Evolutionary conservation across 2,113 vertebrate species (phyloP).

Genomic region (Heloderma charlesbogerti): DNA sequence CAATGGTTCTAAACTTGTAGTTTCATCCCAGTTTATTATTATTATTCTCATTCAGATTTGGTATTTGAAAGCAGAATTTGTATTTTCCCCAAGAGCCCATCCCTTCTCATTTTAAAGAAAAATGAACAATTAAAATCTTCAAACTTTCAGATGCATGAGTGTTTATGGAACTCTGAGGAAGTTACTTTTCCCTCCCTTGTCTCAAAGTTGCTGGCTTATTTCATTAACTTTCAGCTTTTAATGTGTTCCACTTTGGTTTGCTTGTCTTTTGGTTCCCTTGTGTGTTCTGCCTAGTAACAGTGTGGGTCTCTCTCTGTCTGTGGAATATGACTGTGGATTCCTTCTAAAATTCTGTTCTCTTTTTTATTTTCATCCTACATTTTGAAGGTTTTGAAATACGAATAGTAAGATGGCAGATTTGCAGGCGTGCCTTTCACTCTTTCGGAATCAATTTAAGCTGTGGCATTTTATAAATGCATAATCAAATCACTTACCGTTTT

Average conservation of each 20-base stretch:
- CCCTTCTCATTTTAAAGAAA: constrained; percentile 64
- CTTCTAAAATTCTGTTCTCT: constrained; percentile 69
- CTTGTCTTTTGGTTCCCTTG: constrained; percentile 71
- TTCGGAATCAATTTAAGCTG: constrained; percentile 15
- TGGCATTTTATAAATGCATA: not conserved
- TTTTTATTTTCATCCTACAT: constrained; percentile 36
- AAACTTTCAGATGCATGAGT: constrained; percentile 63
- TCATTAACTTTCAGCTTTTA: constrained; percentile 75
- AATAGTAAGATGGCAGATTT: constrained; percentile 55
- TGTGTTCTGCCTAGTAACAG: constrained; percentile 63
- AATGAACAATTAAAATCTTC: constrained; percentile 38
- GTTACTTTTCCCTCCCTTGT: constrained; percentile 54
- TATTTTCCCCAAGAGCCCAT: constrained; percentile 69
- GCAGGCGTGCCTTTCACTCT: not conserved
- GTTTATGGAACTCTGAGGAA: constrained; percentile 64
- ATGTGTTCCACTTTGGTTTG: constrained; percentile 73
- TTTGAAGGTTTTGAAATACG: constrained; percentile 44
- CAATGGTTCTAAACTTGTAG: constrained; percentile 80
- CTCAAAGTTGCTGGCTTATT: constrained; percentile 75
- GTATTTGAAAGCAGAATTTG: constrained; percentile 70
- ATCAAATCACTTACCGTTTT: not conserved
- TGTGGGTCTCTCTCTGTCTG: constrained; percentile 66
- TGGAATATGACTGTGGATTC: constrained; percentile 70
- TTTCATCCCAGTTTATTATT: constrained; percentile 74
- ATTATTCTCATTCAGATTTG: constrained; percentile 71